Evolutionary conservation across 1,140 invertebrate genomes (phyloP).

Genomic region (Goniozus legneri): DNA sequence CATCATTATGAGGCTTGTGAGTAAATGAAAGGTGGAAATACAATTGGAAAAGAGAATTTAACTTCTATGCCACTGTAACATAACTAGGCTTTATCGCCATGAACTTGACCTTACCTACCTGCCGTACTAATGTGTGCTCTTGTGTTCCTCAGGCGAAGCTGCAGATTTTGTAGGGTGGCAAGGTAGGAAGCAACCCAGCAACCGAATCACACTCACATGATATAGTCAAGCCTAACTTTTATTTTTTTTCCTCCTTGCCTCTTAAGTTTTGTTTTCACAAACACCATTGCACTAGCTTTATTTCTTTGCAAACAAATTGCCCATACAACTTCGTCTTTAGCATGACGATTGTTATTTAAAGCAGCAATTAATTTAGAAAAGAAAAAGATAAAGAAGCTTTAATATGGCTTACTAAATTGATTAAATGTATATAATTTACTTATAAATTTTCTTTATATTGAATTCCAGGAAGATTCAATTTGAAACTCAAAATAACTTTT

Average conservation of each 20-base stretch:
- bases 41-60: background rate
- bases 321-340: conserved; percentile 22
- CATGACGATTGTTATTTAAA: conserved; percentile 23
- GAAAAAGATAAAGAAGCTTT: too few species aligned
- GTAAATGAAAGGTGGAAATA: too few species aligned
- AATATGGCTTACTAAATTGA: too few species aligned
- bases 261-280: conserved; percentile 26
- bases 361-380: too few species aligned
- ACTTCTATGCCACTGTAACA: conserved; percentile 47
- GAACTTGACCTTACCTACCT: conserved; percentile 55
- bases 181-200: conserved; percentile 66
- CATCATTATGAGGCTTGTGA: too few species aligned
- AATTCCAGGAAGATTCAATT: too few species aligned
- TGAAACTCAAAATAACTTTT: too few species aligned
- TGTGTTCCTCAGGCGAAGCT: conserved; percentile 69
- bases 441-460: too few species aligned
- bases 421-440: too few species aligned
- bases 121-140: conserved; percentile 58
- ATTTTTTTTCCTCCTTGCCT: conserved; percentile 26
- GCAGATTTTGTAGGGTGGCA: conserved; percentile 82
- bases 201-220: conserved; percentile 56
- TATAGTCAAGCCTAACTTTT: conserved; percentile 39
- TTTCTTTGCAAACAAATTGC: conserved; percentile 22
- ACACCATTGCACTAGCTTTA: conserved; percentile 33
- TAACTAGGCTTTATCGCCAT: conserved; percentile 53